phyloP scores from a whole-genome alignment of 2,888 invertebrate genomes.

The Cryptocephalus primarius region DNA sequence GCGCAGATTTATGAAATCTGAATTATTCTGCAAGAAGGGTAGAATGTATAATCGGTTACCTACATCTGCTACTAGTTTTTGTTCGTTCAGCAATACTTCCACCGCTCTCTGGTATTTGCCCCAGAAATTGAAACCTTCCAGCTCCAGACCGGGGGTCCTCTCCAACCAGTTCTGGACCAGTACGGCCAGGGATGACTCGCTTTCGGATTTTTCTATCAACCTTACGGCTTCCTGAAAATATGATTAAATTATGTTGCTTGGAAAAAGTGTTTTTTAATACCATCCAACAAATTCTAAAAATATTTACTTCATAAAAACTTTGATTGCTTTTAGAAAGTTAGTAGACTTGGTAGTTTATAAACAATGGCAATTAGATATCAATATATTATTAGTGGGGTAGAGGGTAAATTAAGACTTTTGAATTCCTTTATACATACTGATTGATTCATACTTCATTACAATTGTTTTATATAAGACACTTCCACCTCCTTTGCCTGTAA shows the following conservation, averaged over 20 bases:
- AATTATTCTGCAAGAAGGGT: too few relatives aligned
- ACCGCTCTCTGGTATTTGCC: conserved; percentile 73
- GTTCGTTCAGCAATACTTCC: conserved; percentile 56
- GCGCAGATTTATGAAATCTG: too few relatives aligned
- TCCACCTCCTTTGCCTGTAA: too few relatives aligned
- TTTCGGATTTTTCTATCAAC: conserved; percentile 57
- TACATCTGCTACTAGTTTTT: conserved; percentile 54
- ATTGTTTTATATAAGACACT: too few relatives aligned
- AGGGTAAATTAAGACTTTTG: too few relatives aligned
- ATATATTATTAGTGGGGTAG: too few relatives aligned
- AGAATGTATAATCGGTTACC: conserved; percentile 6
- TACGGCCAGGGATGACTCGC: conserved; percentile 72
- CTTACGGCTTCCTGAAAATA: conserved; percentile 37
- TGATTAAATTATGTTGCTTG: neutral
- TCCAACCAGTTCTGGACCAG: conserved; percentile 90
- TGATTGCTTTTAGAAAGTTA: too few relatives aligned
- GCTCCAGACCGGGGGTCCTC: conserved; percentile 83
- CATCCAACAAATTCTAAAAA: neutral
- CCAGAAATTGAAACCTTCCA: conserved; percentile 87
- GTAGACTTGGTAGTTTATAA: too few relatives aligned
- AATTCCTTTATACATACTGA: too few relatives aligned
- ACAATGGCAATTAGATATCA: too few relatives aligned
- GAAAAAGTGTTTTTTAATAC: neutral
- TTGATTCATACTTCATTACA: too few relatives aligned
- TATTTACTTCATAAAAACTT: too few relatives aligned